Base-by-base conservation (phyloP, 2,797 vertebrate genomes). In the Melopsittacus undulatus region DNA sequence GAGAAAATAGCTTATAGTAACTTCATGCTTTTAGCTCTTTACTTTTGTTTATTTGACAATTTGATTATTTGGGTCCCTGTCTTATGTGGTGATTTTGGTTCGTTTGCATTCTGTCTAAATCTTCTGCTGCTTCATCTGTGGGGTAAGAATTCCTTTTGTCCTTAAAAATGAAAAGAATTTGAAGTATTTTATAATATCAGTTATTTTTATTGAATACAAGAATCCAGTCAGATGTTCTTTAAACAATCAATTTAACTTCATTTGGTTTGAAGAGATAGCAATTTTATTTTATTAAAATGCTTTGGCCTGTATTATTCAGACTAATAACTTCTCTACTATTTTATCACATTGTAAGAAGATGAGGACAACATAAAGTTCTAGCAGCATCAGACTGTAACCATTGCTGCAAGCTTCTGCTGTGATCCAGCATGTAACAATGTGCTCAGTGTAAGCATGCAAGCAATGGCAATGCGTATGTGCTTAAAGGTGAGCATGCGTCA, bases 21-120 rank as follows among this genome's bases (percentile, higher is more conserved):
- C 95, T 83, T 92, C 81, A 52, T 48, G 81, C 88, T 90, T 94
- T 94, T 94, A 96, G 88, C 86, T 94, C 78, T 85, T 93, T 94
- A 92, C 81, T 92, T 94, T 52, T 91, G 78, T 97, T 96, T 96
- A 96, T 94, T 94, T 89, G 90, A 89, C 94, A 95, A 92, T 94
- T 90, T 84, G 74, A 85, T 83, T 96, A 92, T 94, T 96, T 96
- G 85, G 81, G 78, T 83, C 94, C 66, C 75, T 89, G 86, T 84
- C 82, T 84, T 95, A 84, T 61, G 48, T 62, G 64, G 78, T 83
- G 57, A 83, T 95, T 94, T 90, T 32, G 42, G 48, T 66, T 87
- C 49, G 36, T 87, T 94, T 83, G 48, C 45, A 68, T 87, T 89
- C 72, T 69, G 57, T 49, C 64, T 80, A 89, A 95, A 83, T 86